Base-by-base conservation (phyloP, 2,888 invertebrate species). In the Toxonevra muliebris region DNA sequence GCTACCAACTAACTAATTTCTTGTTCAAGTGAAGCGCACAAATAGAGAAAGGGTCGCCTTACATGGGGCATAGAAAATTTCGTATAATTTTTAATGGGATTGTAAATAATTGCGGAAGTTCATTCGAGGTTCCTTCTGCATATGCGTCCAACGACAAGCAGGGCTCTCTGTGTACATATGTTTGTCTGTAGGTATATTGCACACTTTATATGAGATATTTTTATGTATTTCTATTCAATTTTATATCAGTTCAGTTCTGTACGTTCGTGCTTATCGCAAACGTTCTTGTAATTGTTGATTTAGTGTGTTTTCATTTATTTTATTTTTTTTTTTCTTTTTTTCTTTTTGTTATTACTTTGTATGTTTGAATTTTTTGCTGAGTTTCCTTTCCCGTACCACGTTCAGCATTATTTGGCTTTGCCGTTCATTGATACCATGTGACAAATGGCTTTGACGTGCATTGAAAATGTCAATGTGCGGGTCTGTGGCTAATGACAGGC, bases 101-200 rank as follows among this genome's bases (percentile, higher is more conserved):
- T 74, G 77, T 75, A 76, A 75, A 78, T 79, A 77, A 80, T 79
- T 80, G 79, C 79, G 79, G 80, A 80, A 80, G 79, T 80, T 76
- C 74, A 71, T 74, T 74, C 72, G 69, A 70, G 70, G 62, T 73
- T 64, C 59, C 45, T 65, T 50, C 45, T 59, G 55, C 50, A 30
- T 30, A 30, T 30, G 30, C 30, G 30, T 7, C 30, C 30, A 30
- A 30, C 30, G 30, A 30, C 30, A 7, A 30, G 30, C 19, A 40
- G 43, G 13, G 17, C 42, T 17, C 30, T 61, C 15, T 55, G 61
- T 42, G 11, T 41, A 15, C 48, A 45, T 20, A 12, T 45, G 45
- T 54, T 1, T 30, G 40, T 55, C 10, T 55, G 55, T 11, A 15
- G 40, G 30, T 40, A 12, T 55, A 13, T 17, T 54, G 19, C 5